phyloP scores from a whole-genome alignment of 2,888 invertebrate genomes.

The Torymus tubicola region DNA sequence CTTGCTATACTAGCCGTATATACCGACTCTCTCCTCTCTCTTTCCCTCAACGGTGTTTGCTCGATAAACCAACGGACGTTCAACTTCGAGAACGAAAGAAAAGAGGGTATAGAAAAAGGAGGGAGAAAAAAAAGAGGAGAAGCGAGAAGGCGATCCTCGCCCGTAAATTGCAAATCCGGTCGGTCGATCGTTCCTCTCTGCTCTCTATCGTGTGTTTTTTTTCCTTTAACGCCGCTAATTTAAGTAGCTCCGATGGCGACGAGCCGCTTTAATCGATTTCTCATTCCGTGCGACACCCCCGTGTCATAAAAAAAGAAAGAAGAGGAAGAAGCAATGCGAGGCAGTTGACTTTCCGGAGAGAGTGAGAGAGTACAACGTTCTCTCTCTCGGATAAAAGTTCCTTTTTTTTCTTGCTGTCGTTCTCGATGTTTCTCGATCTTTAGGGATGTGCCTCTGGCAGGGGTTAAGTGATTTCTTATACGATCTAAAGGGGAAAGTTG shows the following conservation, averaged over 20 bases:
- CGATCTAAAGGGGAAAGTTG: no score
- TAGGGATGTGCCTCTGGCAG: no score
- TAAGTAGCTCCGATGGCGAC: slow-evolving; percentile 34
- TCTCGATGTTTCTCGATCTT: no score
- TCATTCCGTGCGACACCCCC: not conserved
- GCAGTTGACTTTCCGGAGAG: no score
- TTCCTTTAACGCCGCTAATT: slow-evolving; percentile 38
- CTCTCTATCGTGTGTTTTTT: no score
- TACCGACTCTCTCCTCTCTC: not conserved
- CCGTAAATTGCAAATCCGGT: slow-evolving; percentile 50
- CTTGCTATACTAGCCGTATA: no score
- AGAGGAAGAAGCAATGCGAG: no score
- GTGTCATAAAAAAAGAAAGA: not conserved
- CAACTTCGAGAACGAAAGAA: slow-evolving; percentile 25
- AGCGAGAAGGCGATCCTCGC: not conserved
- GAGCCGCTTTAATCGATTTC: slow-evolving; percentile 39
- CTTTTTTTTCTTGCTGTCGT: no score
- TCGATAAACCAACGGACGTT: slow-evolving; percentile 59
- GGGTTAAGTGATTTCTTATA: no score
- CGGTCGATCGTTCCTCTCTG: not conserved
- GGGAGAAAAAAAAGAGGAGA: not conserved
- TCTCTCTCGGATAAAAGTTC: no score
- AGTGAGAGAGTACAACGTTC: no score
- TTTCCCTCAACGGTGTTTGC: slow-evolving; percentile 57
- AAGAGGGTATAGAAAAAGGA: not conserved